A percentile compares a stretch with the other conserved stretches of the same genome.
These are phyloP conservation scores for Coregonus sp. DNA, from an alignment of 2,797 vertebrate species.

Conservation along the genomic window DNA sequence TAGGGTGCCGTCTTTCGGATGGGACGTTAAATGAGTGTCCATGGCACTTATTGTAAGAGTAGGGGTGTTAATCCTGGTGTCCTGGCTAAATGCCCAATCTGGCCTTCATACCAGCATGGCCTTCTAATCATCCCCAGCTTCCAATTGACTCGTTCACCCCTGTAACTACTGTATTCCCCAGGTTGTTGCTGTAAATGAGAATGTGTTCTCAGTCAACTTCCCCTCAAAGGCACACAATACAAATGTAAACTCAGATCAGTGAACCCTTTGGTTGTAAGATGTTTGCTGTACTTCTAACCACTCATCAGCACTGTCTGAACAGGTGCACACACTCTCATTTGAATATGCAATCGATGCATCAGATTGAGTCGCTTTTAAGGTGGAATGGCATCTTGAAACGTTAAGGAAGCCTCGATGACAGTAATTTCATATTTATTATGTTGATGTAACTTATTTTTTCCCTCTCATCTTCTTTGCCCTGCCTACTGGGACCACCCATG, in stretches of 20 bases:
- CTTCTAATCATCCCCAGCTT: no score
- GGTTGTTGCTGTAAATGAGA: no score
- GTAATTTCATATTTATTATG: background rate
- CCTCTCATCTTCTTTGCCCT: background rate
- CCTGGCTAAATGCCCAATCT: no score
- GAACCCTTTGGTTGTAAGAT: conserved; percentile 20
- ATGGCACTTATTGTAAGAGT: no score
- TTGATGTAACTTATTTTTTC: background rate
- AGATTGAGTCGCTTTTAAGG: conserved; percentile 3
- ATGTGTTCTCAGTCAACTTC: background rate
- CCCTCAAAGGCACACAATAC: background rate
- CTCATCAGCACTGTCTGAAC: conserved; percentile 37
- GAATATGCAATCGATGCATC: conserved; percentile 37
- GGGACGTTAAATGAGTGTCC: no score
- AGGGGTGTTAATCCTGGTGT: no score
- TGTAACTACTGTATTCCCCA: no score
- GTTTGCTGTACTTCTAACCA: conserved; percentile 35
- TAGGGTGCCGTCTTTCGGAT: no score
- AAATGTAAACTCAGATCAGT: conserved; percentile 18
- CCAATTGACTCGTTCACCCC: no score
- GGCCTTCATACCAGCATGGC: no score
- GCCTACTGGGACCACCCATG: no score
- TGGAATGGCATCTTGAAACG: conserved; percentile 33
- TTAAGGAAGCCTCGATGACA: conserved; percentile 23
- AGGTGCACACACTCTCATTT: conserved; percentile 44